Base-by-base conservation (phyloP, 2,888 invertebrate species). In the Drosophila aldrichi region DNA sequence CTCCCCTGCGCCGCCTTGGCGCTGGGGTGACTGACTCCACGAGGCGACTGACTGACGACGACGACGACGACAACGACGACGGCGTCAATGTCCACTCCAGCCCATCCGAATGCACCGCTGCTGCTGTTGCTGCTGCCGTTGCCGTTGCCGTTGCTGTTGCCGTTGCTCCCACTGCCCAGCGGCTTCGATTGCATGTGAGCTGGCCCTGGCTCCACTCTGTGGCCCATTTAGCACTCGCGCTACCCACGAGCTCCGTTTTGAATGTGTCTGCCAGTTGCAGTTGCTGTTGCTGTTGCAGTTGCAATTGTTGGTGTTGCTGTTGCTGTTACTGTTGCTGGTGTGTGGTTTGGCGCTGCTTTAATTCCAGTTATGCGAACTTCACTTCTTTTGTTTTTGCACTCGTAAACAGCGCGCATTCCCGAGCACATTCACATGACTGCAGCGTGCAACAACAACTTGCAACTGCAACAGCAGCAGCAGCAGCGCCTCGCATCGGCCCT, bases 341-440 rank as follows among this genome's bases (percentile, higher is more conserved):
- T 77, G 77, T 74, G 77, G 77, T 60, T 79, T 83, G 76, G 80
- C 79, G 81, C 77, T 86, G 77, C 74, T 83, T 85, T 86, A 86
- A 85, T 83, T 86, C 85, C 86, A 87, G 88, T 87, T 88, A 88
- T 88, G 86, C 82, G 88, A 88, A 87, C 77, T 69, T 70, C 73
- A 60, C 84, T 87, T 84, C 82, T 82, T 84, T 87, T 86, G 81
- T 82, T 80, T 81, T 81, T 67, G 55, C 67, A 72, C 82, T 69
- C 73, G 72, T 81, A 84, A 82, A 74, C 77, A 84, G 79, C 79
- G 85, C 78, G 79, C 82, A 87, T 79, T 84, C 77, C 81, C 80
- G 70, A 72, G 73, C 79, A 76, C 81, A 83, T 86, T 86, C 87
- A 87, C 85, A 86, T 86, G 80, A 74, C 73, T 65, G 60, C 59